A percentile compares a stretch with the other conserved stretches of the same genome.
Conservation (phyloP, 2,888 invertebrate genomes). For the Odontocerum albicorne region DNA sequence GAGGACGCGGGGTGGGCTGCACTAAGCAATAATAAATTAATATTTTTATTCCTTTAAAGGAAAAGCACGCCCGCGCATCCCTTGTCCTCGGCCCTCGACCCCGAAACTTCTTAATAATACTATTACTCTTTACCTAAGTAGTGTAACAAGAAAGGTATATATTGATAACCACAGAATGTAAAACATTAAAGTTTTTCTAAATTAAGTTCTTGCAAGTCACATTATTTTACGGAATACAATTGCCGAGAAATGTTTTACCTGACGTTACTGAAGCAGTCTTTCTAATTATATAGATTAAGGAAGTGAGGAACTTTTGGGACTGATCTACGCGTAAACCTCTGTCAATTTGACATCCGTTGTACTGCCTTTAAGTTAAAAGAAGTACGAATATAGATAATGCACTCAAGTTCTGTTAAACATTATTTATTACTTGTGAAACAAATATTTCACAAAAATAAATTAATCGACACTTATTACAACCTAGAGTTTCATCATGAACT, state of each 20-base stretch:
- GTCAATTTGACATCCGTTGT: constrained; percentile 1
- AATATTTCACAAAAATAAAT: too few relatives aligned
- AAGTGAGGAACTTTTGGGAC: constrained; percentile 10
- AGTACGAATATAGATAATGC: too few relatives aligned
- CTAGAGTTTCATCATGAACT: too few relatives aligned
- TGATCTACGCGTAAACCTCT: constrained; percentile 1
- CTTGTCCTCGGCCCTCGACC: constrained; percentile 14
- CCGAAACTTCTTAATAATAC: constrained; percentile 27
- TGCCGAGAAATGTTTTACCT: constrained; percentile 1
- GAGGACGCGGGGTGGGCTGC: constrained; percentile 13
- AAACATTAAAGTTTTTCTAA: constrained; percentile 33
- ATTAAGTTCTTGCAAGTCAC: constrained; percentile 35
- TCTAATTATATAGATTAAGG: constrained; percentile 3
- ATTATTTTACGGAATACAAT: constrained; percentile 15
- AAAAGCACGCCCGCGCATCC: constrained; percentile 16
- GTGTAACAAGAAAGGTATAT: constrained; percentile 28
- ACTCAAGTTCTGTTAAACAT: too few relatives aligned
- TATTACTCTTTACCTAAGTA: constrained; percentile 33
- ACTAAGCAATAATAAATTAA: constrained; percentile 34
- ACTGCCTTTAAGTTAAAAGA: too few relatives aligned
- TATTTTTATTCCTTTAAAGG: constrained; percentile 26
- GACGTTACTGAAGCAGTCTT: constrained; percentile 3
- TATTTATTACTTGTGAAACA: too few relatives aligned
- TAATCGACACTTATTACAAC: too few relatives aligned
- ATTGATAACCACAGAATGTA: constrained; percentile 32